A percentile compares a stretch with the other conserved stretches of the same genome.
phyloP scores from a whole-genome alignment of 1,140 invertebrate genomes.

The Thereuonema tuberculata region DNA sequence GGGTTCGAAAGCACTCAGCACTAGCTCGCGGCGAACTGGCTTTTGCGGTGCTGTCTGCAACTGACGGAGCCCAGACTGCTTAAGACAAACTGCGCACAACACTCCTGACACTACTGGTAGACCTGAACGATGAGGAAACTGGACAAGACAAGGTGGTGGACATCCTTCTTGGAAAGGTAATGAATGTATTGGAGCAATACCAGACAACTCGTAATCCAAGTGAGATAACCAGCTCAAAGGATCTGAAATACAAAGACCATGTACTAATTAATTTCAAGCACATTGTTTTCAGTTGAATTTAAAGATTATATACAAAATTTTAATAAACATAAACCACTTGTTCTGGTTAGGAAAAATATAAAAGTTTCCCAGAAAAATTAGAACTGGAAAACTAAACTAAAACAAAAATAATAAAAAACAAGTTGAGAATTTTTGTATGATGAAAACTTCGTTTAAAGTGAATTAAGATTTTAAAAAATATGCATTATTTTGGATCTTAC shows the following conservation, averaged over 20 bases:
- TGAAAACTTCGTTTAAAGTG: too few relatives aligned
- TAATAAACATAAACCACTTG: too few relatives aligned
- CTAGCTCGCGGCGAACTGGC: conserved; percentile 20
- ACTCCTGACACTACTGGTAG: conserved; percentile 17
- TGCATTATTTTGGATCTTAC: too few relatives aligned
- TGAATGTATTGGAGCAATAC: conserved; percentile 68
- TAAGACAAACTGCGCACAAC: conserved; percentile 24
- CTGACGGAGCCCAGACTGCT: not conserved
- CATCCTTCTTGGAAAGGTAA: conserved; percentile 44
- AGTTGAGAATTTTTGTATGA: too few relatives aligned
- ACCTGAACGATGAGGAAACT: conserved; percentile 18
- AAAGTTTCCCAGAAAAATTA: too few relatives aligned
- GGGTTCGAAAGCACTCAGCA: conserved; percentile 40
- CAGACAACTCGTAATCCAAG: conserved; percentile 72
- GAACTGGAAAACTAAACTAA: too few relatives aligned
- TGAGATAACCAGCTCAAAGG: conserved; percentile 66
- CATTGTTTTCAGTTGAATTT: too few relatives aligned
- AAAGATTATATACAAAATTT: too few relatives aligned
- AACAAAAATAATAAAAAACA: too few relatives aligned
- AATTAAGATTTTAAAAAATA: too few relatives aligned
- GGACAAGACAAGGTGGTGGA: conserved; percentile 20
- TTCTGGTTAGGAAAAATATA: too few relatives aligned
- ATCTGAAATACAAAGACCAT: conserved; percentile 42
- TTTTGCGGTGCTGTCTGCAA: not conserved
- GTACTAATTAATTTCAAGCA: conserved; percentile 7